phyloP scores from a whole-genome alignment of 1,140 invertebrate species.

The Macrobrachium rosenbergii region DNA sequence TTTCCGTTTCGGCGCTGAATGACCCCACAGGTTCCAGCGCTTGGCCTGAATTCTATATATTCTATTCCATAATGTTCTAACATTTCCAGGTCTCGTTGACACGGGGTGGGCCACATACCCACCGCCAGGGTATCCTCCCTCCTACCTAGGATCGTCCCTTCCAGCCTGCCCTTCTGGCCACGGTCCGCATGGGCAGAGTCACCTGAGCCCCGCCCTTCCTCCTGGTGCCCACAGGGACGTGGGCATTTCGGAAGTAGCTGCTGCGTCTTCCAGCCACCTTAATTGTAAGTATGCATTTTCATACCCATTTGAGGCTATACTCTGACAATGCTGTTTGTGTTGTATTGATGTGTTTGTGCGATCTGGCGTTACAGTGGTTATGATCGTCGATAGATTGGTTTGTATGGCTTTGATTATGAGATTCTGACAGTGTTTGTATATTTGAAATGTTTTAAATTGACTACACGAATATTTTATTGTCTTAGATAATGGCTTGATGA shows the following conservation, averaged over 20 bases:
- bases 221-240: constrained; percentile 27
- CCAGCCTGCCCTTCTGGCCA: constrained; percentile 30
- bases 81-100: constrained; percentile 32
- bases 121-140: constrained; percentile 12
- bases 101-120: constrained; percentile 39
- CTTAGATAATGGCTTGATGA: no score
- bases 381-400: background rate
- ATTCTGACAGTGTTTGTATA: no score
- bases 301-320: background rate
- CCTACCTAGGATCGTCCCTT: constrained; percentile 46
- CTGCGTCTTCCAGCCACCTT: constrained; percentile 18
- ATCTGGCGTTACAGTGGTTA: background rate
- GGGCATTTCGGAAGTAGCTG: background rate
- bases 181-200: background rate
- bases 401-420: no score
- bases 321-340: no score
- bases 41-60: no score
- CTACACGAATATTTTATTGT: no score
- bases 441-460: background rate
- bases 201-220: constrained; percentile 30
- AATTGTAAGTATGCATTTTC: constrained; percentile 4
- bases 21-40: no score
- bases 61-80: no score
- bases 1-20: no score
- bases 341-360: background rate